Evolutionary conservation across 2,888 invertebrate genomes (phyloP), one percentile per base, ranked within the genome.

Genomic region (Zelleria hepariella): DNA sequence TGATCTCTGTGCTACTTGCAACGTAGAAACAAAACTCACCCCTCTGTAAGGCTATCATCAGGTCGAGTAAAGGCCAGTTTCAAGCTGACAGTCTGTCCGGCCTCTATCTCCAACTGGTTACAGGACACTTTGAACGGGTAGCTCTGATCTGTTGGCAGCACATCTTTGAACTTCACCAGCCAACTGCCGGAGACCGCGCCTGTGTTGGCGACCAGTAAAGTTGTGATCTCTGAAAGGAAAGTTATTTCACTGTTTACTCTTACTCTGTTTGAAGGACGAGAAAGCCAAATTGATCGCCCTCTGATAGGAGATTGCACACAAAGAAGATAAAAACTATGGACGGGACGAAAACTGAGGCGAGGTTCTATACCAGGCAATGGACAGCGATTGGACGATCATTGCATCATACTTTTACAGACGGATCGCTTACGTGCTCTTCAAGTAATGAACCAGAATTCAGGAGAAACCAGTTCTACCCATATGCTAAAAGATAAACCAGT

Each of bases 171-270:
- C 63, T 74, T 81, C 0, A 79, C 71, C 4, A 66, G 60, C 87
- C 87, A 88, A 4, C 66, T 66, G 0, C 86, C 86, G 0, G 72
- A 57, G n/a, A 83, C 68, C 0, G 82, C 67, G 10, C 87, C 87
- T 0, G 66, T 68, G 64, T 88, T 87, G 25, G 58, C 66, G 1
- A 87, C 59, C 4, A 65, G 69, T 42, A 88, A 62, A 21, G 62
- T 73, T 18, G 69, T 75, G 15, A 77, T 65, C 61, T 83, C 87
- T 88, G 74, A 47, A 78, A 77, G 59, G 27, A 20, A 51, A 42
- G n/a, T n/a, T n/a, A n/a, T n/a, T n/a, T n/a, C 2, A 42, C 2
- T 5, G 8, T 42, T 42, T 42, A 42, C 2, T 3, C n/a, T 42
- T 42, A 5, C 10, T 2, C 5, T 42, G 42, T 42, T 32, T 7